Conservation (phyloP, 2,888 invertebrate species). For the Esperia sulphurella region DNA sequence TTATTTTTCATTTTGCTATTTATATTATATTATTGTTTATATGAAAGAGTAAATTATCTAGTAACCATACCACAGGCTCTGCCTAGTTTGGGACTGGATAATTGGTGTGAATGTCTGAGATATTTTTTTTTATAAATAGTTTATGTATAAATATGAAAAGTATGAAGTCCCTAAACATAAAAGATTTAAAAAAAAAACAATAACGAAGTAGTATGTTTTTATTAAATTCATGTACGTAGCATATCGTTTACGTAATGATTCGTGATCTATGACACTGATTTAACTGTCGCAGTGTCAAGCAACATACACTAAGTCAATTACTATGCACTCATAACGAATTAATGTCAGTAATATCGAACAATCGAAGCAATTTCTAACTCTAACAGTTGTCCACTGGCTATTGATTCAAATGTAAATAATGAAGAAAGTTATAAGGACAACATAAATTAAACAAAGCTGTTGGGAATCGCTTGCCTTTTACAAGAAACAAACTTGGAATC, state of each 20-base stretch:
- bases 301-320: slow-evolving; percentile 43
- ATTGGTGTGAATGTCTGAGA: too few species aligned
- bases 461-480: not conserved
- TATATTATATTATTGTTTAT: too few species aligned
- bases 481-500: not conserved
- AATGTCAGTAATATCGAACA: slow-evolving; percentile 41
- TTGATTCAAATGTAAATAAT: not conserved
- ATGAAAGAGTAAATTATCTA: too few species aligned
- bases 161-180: too few species aligned
- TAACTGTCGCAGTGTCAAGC: slow-evolving; percentile 36
- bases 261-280: slow-evolving; percentile 46
- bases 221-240: not conserved
- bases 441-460: not conserved
- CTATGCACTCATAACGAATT: slow-evolving; percentile 22
- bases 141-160: too few species aligned
- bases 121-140: too few species aligned
- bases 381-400: not conserved
- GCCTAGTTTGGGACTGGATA: too few species aligned
- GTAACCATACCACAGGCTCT: too few species aligned
- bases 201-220: too few species aligned
- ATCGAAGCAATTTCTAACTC: slow-evolving; percentile 40
- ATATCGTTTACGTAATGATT: slow-evolving; percentile 29
- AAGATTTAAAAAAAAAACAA: too few species aligned
- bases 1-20: too few species aligned
- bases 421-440: too few species aligned